These are phyloP conservation scores for Natrix natrix DNA, from an alignment of 2,797 vertebrate genomes.

Conservation along the genomic window DNA sequence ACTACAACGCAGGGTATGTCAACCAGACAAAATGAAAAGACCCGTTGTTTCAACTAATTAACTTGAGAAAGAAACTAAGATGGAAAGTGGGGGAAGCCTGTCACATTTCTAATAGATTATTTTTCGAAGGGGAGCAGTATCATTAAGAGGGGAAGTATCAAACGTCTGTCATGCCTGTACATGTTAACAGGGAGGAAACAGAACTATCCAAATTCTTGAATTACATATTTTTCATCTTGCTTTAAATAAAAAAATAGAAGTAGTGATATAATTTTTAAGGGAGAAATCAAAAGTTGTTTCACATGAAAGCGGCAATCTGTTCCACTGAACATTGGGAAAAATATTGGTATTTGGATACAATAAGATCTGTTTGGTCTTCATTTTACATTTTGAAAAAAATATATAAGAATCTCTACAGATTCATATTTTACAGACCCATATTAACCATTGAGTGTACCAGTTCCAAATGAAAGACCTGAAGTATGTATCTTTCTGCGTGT, in stretches of 20 bases:
- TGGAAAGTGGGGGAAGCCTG: neutral
- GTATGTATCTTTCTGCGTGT: neutral
- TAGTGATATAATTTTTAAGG: neutral
- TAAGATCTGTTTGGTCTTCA: neutral
- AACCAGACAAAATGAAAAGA: neutral
- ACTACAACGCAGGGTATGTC: neutral
- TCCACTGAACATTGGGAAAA: neutral
- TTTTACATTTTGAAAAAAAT: neutral
- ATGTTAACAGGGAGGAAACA: neutral
- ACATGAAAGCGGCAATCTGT: neutral
- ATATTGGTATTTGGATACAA: neutral
- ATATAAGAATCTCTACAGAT: neutral
- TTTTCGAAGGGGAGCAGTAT: neutral
- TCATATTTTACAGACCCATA: neutral
- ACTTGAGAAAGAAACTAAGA: neutral
- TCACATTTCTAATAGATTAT: neutral
- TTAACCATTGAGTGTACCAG: too few relatives aligned
- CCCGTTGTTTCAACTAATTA: neutral
- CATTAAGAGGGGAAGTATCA: neutral
- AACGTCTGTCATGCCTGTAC: neutral
- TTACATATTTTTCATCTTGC: neutral
- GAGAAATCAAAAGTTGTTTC: conserved; percentile 26
- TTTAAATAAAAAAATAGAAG: neutral
- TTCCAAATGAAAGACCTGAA: neutral
- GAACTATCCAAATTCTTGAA: conserved; percentile 13